phyloP scores from a whole-genome alignment of 2,113 vertebrate species.

The Callocephalon fimbriatum region DNA sequence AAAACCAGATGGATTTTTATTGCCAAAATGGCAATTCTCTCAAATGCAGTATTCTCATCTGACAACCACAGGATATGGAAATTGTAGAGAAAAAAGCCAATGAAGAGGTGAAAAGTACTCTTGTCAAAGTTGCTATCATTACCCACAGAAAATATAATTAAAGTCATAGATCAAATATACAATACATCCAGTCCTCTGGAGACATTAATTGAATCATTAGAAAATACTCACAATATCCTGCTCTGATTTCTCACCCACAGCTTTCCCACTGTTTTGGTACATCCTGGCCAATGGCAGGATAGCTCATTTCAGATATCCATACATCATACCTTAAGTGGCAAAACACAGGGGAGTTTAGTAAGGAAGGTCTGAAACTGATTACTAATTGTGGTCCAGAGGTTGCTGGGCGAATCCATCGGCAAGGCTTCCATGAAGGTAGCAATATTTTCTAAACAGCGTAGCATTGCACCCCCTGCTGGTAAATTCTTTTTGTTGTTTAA shows the following conservation, averaged over 20 bases:
- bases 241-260: neutral
- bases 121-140: neutral
- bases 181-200: neutral
- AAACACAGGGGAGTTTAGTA: constrained; percentile 92
- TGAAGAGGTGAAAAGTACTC: neutral
- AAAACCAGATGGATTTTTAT: neutral
- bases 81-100: neutral
- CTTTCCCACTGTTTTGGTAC: neutral
- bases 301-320: neutral
- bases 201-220: neutral
- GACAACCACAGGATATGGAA: neutral
- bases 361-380: constrained; percentile 99
- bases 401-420: constrained; percentile 98
- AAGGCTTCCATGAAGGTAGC: constrained; percentile 97
- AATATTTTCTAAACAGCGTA: constrained; percentile 97
- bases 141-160: neutral
- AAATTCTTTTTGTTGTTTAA: constrained; percentile 98
- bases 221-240: neutral
- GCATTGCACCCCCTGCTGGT: constrained; percentile 95
- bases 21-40: neutral
- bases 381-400: constrained; percentile 97
- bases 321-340: constrained; percentile 92
- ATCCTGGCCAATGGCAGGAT: neutral
- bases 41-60: neutral
- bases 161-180: neutral